Evolutionary conservation across 1,140 invertebrate species (phyloP).

Genomic region (Drosophila malerkotliana): DNA sequence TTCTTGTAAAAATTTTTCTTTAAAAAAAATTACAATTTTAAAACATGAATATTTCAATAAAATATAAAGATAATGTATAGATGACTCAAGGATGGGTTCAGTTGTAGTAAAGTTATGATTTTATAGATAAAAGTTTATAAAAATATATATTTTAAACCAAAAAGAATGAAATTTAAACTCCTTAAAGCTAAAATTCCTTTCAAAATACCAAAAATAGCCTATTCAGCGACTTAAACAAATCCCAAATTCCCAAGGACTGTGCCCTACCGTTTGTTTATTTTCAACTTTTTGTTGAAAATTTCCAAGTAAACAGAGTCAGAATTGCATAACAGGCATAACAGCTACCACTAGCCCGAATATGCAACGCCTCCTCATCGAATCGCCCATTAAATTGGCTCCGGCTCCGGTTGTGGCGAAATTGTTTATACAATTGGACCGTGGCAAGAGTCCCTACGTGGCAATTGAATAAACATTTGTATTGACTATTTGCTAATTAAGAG

Average conservation of each 20-base stretch:
- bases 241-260: not conserved
- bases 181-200: too few relatives aligned
- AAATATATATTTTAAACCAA: too few relatives aligned
- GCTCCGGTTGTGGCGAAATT: conserved; percentile 1
- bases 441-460: conserved; percentile 22
- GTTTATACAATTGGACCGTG: conserved; percentile 35
- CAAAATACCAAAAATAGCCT: too few relatives aligned
- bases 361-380: not conserved
- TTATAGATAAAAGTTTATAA: too few relatives aligned
- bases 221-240: not conserved
- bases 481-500: conserved; percentile 72
- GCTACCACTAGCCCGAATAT: not conserved
- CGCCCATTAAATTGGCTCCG: conserved; percentile 4
- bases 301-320: not conserved
- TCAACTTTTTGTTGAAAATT: not conserved
- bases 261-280: not conserved
- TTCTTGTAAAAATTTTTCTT: too few relatives aligned
- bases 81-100: too few relatives aligned
- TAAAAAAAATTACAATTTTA: too few relatives aligned
- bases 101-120: too few relatives aligned
- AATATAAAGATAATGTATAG: too few relatives aligned
- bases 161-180: too few relatives aligned
- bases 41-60: too few relatives aligned
- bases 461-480: conserved; percentile 61
- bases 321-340: not conserved